Conservation (phyloP, 2,888 invertebrate genomes). For the Scelioninae gen. 2 region DNA sequence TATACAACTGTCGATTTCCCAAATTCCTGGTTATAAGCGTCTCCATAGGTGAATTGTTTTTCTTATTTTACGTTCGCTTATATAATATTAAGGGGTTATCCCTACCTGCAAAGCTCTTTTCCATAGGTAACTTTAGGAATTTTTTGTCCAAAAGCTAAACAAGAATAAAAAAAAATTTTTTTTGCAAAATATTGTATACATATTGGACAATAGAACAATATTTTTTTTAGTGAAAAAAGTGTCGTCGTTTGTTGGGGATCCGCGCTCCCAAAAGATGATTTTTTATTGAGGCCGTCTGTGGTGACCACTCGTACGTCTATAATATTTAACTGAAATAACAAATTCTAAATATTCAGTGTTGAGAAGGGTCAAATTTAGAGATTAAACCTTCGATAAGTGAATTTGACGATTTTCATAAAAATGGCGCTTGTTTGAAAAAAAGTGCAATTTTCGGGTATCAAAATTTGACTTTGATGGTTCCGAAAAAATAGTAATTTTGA, state of each 20-base stretch:
- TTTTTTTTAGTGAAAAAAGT: neutral
- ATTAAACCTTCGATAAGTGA: neutral
- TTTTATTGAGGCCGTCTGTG: no score
- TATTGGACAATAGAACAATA: no score
- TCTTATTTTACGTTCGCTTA: no score
- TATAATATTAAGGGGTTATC: neutral
- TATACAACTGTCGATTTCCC: no score
- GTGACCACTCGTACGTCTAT: neutral
- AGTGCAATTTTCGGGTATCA: no score
- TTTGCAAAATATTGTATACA: no score
- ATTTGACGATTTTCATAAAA: neutral
- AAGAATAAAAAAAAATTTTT: no score
- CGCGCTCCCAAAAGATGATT: neutral
- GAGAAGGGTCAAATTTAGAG: neutral
- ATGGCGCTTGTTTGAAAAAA: no score
- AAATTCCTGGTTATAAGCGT: no score
- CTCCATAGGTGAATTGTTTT: no score
- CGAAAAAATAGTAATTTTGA: conserved; percentile 17
- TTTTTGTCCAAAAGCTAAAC: no score
- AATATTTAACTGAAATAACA: neutral
- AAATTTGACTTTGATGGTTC: neutral
- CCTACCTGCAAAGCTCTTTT: neutral
- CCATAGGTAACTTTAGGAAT: no score
- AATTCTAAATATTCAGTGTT: neutral
- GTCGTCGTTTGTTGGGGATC: neutral